phyloP scores from a whole-genome alignment of 2,113 vertebrate species.

The Catagonus wagneri region DNA sequence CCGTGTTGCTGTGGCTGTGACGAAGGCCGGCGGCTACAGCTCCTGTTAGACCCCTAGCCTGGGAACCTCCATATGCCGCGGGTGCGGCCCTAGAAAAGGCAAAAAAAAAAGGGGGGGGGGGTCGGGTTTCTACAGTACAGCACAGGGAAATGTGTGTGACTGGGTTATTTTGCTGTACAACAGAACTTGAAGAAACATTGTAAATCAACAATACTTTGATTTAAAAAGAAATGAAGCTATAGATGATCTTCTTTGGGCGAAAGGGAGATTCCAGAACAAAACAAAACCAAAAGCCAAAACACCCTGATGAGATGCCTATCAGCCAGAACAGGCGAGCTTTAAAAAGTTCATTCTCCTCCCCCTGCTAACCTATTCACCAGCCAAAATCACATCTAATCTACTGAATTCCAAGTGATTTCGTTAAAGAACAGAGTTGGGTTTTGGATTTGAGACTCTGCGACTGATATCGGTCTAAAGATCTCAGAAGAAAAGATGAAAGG shows the following conservation, averaged over 20 bases:
- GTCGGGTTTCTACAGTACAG: too few relatives aligned
- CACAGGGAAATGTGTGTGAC: too few relatives aligned
- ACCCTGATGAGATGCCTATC: not conserved
- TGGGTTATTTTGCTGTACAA: too few relatives aligned
- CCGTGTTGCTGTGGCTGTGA: too few relatives aligned
- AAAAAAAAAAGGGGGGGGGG: too few relatives aligned
- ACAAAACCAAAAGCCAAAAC: not conserved
- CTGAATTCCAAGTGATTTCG: not conserved
- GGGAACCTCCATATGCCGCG: too few relatives aligned
- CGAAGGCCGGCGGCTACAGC: too few relatives aligned
- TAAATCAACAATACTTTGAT: too few relatives aligned
- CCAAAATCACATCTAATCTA: not conserved
- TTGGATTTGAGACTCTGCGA: not conserved
- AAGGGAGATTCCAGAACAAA: not conserved
- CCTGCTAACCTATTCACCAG: not conserved
- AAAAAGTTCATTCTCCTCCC: accelerated
- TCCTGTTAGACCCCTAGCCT: too few relatives aligned
- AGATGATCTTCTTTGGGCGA: not conserved
- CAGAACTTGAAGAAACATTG: too few relatives aligned
- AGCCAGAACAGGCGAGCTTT: not conserved
- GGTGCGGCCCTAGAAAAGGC: too few relatives aligned
- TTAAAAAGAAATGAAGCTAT: accelerated
- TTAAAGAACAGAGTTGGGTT: accelerated
- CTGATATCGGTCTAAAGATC: not conserved
- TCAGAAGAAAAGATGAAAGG: not conserved